phyloP scores from a whole-genome alignment of 2,113 vertebrate species.

The Rhodinocichla rosea region DNA sequence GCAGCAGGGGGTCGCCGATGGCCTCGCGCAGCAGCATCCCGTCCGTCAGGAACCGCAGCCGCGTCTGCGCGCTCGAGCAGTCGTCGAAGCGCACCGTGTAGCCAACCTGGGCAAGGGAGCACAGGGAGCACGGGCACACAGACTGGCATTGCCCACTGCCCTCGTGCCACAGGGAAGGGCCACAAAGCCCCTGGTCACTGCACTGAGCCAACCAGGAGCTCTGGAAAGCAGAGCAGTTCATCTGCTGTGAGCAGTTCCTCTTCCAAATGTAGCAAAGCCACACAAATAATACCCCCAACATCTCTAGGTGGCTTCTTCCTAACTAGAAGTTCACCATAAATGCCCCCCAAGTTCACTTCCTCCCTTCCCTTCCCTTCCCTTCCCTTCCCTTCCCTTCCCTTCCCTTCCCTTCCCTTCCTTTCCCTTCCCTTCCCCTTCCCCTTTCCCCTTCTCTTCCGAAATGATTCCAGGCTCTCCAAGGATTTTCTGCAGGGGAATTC shows the following conservation, averaged over 20 bases:
- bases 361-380: too few relatives aligned
- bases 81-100: conserved; percentile 96
- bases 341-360: neutral
- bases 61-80: conserved; percentile 83
- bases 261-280: neutral
- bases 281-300: neutral
- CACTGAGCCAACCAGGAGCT: neutral
- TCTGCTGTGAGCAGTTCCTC: neutral
- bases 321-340: neutral
- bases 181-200: neutral
- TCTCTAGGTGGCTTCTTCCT: neutral
- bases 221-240: neutral
- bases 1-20: conserved; percentile 86
- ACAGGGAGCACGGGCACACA: neutral
- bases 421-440: neutral
- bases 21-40: conserved; percentile 96
- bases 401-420: neutral
- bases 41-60: conserved; percentile 92
- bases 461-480: accelerated
- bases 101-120: conserved; percentile 77
- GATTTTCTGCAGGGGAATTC: neutral
- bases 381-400: neutral
- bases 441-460: neutral
- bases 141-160: neutral
- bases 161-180: neutral